Evolutionary conservation across 2,113 vertebrate genomes (phyloP), one percentile per base, ranked within the genome.

Genomic region (Pao palembangensis): DNA sequence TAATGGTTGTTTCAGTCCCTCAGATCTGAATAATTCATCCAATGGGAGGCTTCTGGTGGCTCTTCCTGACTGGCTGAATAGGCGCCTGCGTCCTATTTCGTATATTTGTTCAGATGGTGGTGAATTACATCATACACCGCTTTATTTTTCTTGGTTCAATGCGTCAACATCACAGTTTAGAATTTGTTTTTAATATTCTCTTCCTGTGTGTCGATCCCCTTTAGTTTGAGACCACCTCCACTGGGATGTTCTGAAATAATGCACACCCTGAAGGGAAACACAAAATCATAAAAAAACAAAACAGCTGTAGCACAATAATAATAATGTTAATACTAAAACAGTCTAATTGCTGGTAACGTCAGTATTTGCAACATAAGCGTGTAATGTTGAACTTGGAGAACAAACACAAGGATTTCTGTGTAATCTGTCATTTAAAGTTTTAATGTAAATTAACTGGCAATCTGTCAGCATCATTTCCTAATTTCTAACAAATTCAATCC

Each of bases 261-360:
- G 94, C 94, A 96, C 95, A 96, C 91, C 94, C 94, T 96, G 93
- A 95, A 94, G 93, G 86, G 93, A 93, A 94, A 92, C 83, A 90
- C 75, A 93, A 89, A 94, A 88, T 93, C 88, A 93, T 83, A 80
- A 86, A 90, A 91, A 59, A 56, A 50, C 88, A 90, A 31, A 73
- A 69, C 19, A 66, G 68, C 61, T 73, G 78, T 56, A 42, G 82
- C 62, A 61, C 21, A 63, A 67, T 56, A 60, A 68, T 19, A 53
- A 65, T 23, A 58, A 55, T 58, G 23, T 52, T 46, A 31, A 58
- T 41, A 50, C 8, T 43, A 20, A n/a, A 54, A 18, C 48, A 63
- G 54, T 53, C 19, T 41, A 42, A 34, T 66, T 61, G 62, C 60
- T 71, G 31, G 43, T 42, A 18, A 47, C 51, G 73, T 75, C 44